Conservation (phyloP, 2,888 invertebrate genomes). For the Caenorhabditis doughertyi region DNA sequence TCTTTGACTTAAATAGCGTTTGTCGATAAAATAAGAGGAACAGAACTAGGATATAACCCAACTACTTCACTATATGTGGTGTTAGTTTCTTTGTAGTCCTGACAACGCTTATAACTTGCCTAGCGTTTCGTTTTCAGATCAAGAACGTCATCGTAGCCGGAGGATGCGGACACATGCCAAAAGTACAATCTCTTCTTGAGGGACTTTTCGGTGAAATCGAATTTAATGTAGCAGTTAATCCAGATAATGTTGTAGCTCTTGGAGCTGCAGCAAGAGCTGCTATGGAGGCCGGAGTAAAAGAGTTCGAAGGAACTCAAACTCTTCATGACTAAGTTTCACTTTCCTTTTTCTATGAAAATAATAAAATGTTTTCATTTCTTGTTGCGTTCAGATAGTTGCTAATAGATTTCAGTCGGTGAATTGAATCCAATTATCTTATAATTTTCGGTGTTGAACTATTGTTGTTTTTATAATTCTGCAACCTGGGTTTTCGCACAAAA, state of each 20-base stretch:
- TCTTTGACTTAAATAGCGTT: no score
- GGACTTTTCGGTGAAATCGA: constrained; percentile 93
- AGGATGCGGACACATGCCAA: constrained; percentile 97
- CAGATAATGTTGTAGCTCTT: constrained; percentile 97
- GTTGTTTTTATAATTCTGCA: no score
- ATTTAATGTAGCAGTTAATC: constrained; percentile 95
- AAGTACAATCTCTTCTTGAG: constrained; percentile 96
- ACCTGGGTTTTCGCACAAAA: no score
- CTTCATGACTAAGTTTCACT: constrained; percentile 94
- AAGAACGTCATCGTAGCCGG: constrained; percentile 89
- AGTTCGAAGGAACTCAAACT: constrained; percentile 90
- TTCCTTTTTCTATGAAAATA: constrained; percentile 90
- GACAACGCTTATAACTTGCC: not conserved
- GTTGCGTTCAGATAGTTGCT: not conserved
- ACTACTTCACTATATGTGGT: no score
- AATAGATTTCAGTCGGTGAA: not conserved
- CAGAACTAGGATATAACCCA: no score
- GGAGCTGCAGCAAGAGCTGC: constrained; percentile 87
- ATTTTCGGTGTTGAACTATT: no score
- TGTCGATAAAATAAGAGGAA: no score
- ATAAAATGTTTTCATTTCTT: not conserved
- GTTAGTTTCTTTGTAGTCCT: no score
- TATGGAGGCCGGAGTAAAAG: constrained; percentile 88
- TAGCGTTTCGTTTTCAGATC: constrained; percentile 83
- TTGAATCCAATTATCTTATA: constrained; percentile 19